Evolutionary conservation across 1,140 invertebrate species (phyloP).

Genomic region (Galleria mellonella): DNA sequence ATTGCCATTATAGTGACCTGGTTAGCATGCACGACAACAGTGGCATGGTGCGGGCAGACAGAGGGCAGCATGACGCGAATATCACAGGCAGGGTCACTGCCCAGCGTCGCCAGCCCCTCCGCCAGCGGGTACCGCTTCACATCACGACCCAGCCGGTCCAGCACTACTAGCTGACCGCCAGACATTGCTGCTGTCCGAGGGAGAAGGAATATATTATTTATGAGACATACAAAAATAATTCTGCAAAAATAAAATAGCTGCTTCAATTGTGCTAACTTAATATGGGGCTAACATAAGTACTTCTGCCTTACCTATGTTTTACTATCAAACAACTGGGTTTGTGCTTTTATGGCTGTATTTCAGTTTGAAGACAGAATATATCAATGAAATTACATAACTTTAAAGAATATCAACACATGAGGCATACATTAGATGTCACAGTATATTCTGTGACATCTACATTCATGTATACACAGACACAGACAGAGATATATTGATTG

Average conservation of each 20-base stretch:
- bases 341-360: too few relatives aligned
- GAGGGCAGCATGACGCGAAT: constrained; percentile 41
- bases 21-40: constrained; percentile 42
- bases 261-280: too few relatives aligned
- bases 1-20: constrained; percentile 28
- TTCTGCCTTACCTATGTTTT: too few relatives aligned
- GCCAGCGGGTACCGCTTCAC: constrained; percentile 37
- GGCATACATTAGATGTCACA: too few relatives aligned
- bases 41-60: constrained; percentile 52
- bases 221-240: too few relatives aligned
- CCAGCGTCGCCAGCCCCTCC: constrained; percentile 40
- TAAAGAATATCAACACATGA: not conserved
- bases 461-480: too few relatives aligned
- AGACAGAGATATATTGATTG: too few relatives aligned
- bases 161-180: constrained; percentile 45
- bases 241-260: too few relatives aligned
- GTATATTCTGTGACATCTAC: too few relatives aligned
- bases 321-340: too few relatives aligned
- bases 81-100: constrained; percentile 42
- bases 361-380: not conserved
- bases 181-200: constrained; percentile 48
- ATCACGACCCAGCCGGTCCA: constrained; percentile 44
- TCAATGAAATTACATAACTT: not conserved
- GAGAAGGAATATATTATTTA: too few relatives aligned
- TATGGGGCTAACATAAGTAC: too few relatives aligned